Conservation (phyloP, 53 echinoderm and acorn worm genomes). For the Paracentrotus lividus region DNA sequence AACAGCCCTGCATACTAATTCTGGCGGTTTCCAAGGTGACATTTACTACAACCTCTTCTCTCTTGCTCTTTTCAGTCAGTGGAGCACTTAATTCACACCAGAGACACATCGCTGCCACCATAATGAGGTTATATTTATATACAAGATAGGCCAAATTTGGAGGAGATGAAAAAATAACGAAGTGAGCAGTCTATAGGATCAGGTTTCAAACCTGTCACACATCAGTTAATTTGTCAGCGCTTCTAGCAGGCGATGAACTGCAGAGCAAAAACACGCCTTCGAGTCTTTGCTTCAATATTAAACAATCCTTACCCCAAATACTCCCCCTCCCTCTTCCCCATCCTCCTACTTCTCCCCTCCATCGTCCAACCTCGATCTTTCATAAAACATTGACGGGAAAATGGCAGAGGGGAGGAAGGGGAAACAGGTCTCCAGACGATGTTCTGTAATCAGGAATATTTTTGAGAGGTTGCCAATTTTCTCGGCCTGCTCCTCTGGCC, state of each 20-base stretch:
- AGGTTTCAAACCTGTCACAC: slow-evolving; percentile 72
- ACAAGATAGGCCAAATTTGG: slow-evolving; percentile 47
- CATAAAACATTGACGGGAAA: slow-evolving; percentile 66
- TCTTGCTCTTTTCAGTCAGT: slow-evolving; percentile 52
- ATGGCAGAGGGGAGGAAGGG: slow-evolving; percentile 53
- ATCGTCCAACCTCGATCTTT: slow-evolving; percentile 64
- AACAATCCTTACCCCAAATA: slow-evolving; percentile 65
- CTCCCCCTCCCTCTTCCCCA: slow-evolving; percentile 49
- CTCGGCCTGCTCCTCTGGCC: slow-evolving; percentile 67
- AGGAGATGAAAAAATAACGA: slow-evolving; percentile 66
- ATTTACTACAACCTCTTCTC: slow-evolving; percentile 58
- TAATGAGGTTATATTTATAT: slow-evolving; percentile 54
- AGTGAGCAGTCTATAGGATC: slow-evolving; percentile 65
- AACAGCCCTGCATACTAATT: slow-evolving; percentile 72
- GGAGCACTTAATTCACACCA: slow-evolving; percentile 56
- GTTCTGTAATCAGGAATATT: slow-evolving; percentile 66
- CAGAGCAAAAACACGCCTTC: slow-evolving; percentile 66
- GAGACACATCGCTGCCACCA: slow-evolving; percentile 19
- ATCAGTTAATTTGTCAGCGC: slow-evolving; percentile 74
- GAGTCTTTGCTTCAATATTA: slow-evolving; percentile 69
- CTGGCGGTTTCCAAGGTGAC: slow-evolving; percentile 64
- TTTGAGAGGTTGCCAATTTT: slow-evolving; percentile 70
- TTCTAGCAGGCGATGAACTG: slow-evolving; percentile 70
- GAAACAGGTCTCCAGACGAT: slow-evolving; percentile 68
- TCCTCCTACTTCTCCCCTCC: slow-evolving; percentile 51